Percentiles rank a stretch among this genome's conserved stretches.
Evolutionary conservation across 2,113 vertebrate species (phyloP).

Genomic region (Malurus elegans): DNA sequence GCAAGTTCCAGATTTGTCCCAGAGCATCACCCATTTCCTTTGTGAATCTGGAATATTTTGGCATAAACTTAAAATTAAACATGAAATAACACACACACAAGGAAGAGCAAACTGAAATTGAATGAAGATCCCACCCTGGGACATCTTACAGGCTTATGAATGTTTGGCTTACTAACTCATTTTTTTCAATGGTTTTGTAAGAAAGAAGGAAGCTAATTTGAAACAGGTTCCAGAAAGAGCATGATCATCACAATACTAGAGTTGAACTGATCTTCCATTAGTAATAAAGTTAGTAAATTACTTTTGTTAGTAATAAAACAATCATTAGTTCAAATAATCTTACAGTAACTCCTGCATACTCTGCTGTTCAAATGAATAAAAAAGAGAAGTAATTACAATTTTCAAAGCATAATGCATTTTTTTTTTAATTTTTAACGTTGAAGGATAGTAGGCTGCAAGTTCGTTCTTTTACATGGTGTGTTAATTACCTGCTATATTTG

Average conservation of each 20-base stretch:
- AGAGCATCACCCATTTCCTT: background rate
- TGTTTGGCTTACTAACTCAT: background rate
- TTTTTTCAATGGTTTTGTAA: background rate
- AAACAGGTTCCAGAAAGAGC: background rate
- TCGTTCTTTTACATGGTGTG: background rate
- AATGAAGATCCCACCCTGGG: background rate
- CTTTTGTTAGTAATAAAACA: background rate
- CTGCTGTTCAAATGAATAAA: background rate
- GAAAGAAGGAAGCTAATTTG: background rate
- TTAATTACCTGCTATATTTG: background rate
- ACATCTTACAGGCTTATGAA: background rate
- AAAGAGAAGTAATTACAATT: background rate
- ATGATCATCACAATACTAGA: background rate
- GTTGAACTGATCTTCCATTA: background rate
- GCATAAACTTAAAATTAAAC: background rate
- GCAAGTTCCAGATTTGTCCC: background rate
- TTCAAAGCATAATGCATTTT: background rate
- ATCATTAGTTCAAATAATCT: background rate
- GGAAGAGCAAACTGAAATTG: background rate
- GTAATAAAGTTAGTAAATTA: no score
- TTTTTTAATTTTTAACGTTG: background rate
- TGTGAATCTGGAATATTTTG: background rate
- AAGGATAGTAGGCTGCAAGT: background rate
- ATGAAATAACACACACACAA: background rate
- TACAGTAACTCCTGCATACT: background rate